These are phyloP conservation scores for Vidua macroura DNA, from an alignment of 2,113 vertebrate genomes.

Conservation along the genomic window DNA sequence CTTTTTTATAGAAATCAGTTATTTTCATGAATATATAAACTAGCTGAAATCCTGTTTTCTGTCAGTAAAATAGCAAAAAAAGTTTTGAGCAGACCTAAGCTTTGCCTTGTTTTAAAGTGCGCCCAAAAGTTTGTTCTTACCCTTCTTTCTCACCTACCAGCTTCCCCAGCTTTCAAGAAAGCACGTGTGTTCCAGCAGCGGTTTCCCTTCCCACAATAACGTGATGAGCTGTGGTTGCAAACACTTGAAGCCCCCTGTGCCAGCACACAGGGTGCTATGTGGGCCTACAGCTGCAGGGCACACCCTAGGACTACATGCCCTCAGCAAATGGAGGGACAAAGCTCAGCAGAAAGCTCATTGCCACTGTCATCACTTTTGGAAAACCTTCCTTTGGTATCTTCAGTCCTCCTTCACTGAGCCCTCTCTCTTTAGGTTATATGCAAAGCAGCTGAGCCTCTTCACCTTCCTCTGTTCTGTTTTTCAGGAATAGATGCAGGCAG, in stretches of 20 bases:
- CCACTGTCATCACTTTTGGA: neutral
- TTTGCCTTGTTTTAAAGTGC: neutral
- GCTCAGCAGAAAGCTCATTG: neutral
- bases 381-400: neutral
- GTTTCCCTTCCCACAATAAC: neutral
- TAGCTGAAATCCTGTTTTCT: neutral
- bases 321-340: neutral
- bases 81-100: neutral
- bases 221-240: neutral
- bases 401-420: neutral
- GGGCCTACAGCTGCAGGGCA: neutral
- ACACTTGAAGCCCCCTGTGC: neutral
- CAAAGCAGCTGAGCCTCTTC: constrained; percentile 33
- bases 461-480: neutral
- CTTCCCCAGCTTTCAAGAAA: neutral
- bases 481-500: neutral
- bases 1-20: neutral
- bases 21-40: neutral
- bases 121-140: neutral
- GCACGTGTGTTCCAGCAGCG: fast-evolving
- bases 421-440: constrained; percentile 30
- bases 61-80: neutral
- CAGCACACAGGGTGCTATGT: fast-evolving
- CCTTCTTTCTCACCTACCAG: neutral
- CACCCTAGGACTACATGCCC: neutral